phyloP scores from a whole-genome alignment of 2,888 invertebrate genomes.

The Leptopterna dolabrata region DNA sequence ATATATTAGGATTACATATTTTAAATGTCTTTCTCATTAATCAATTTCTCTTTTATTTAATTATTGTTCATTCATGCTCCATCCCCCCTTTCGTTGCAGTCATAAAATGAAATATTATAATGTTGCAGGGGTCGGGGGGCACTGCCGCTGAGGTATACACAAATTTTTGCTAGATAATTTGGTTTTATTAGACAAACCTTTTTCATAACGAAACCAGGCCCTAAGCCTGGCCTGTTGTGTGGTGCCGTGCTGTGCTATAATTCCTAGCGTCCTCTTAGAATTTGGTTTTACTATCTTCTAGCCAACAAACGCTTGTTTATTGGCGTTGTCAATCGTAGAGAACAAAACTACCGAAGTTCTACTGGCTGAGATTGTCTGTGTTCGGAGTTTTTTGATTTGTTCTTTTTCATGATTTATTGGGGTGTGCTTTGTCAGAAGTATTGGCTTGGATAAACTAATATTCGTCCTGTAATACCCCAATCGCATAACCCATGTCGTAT shows the following conservation, averaged over 20 bases:
- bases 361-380: background rate
- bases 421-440: background rate
- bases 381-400: slow-evolving; percentile 33
- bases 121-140: slow-evolving; percentile 60
- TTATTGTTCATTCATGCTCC: background rate
- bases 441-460: background rate
- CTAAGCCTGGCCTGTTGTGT: slow-evolving; percentile 47
- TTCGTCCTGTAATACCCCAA: background rate
- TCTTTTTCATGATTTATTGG: slow-evolving; percentile 3
- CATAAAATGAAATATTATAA: slow-evolving; percentile 39
- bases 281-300: slow-evolving; percentile 54
- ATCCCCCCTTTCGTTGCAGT: background rate
- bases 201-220: slow-evolving; percentile 17
- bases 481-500: background rate
- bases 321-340: slow-evolving; percentile 33
- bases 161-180: slow-evolving; percentile 51
- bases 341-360: background rate
- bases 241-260: slow-evolving; percentile 56
- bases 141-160: slow-evolving; percentile 58
- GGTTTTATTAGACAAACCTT: slow-evolving; percentile 47
- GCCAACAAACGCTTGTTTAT: background rate
- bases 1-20: background rate
- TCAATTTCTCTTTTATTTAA: slow-evolving; percentile 17
- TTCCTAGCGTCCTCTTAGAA: slow-evolving; percentile 46
- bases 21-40: background rate